Evolutionary conservation across 2,888 invertebrate genomes (phyloP), one percentile per base, ranked within the genome.

Genomic region (Entomobrya proxima): DNA sequence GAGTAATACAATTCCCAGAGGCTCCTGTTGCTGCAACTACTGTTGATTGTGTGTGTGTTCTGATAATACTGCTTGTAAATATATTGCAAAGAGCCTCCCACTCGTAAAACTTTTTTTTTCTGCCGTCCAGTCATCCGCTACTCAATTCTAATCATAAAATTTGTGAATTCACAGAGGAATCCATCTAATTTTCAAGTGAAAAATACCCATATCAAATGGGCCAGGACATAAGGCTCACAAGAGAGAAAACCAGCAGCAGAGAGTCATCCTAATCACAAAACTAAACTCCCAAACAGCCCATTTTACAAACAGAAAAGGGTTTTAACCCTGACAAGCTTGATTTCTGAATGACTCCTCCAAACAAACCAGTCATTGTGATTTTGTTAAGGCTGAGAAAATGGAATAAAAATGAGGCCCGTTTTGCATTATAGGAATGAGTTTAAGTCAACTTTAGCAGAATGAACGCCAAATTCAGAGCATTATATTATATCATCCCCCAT

Each of bases 161-260:
- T n/a, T 76, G 67, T 37, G 75, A 83, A 67, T 69, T 69, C 83
- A 69, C 50, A 27, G 77, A 77, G 77, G 64, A 84, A 77, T 77
- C 50, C 47, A 69, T 84, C 77, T 84, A 84, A 84, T 84, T 84
- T 84, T 52, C 30, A 69, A 84, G 77, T 72, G 83, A 35, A 52
- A 83, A 77, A 72, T 84, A 69, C 55, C 52, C 69, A 69, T 69
- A 84, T 69, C 83, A 69, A 77, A 27, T n/a, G n/a, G n/a, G n/a
- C n/a, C n/a, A n/a, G n/a, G n/a, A n/a, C n/a, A n/a, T n/a, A n/a
- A n/a, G n/a, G n/a, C n/a, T n/a, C n/a, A n/a, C n/a, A n/a, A n/a
- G n/a, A n/a, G n/a, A n/a, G n/a, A n/a, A n/a, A n/a, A 13, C 24
- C 47, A 44, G 47, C 13, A 47, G 3, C 15, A 24, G 15, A 44